A percentile compares a stretch with the other conserved stretches of the same genome.
phyloP scores from a whole-genome alignment of 64 coral and sea anemone genomes.

The Dendrophyllia cribrosa region DNA sequence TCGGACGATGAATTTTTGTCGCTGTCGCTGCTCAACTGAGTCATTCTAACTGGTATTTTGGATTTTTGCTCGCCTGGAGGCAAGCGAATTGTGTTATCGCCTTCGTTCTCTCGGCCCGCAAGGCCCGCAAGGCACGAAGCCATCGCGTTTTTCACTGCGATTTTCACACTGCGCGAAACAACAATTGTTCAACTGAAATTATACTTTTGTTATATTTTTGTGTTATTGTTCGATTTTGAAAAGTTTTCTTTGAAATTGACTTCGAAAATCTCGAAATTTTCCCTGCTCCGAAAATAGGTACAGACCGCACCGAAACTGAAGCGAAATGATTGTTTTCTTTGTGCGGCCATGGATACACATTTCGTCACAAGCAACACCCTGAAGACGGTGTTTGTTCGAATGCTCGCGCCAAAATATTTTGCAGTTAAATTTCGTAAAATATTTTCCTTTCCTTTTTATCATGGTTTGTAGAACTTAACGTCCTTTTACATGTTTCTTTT shows the following conservation, averaged over 20 bases:
- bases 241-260: not conserved
- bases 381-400: not conserved
- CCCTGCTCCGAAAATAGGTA: not conserved
- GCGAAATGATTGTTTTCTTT: constrained; percentile 12
- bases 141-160: not conserved
- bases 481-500: too few species aligned
- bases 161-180: not conserved
- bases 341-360: not conserved
- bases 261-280: not conserved
- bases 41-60: constrained; percentile 9
- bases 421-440: not conserved
- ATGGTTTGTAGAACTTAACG: too few species aligned
- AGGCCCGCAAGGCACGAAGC: not conserved
- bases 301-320: not conserved
- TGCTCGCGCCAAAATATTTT: not conserved
- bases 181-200: not conserved
- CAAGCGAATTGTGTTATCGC: not conserved
- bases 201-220: not conserved
- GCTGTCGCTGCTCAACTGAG: not conserved
- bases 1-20: not conserved
- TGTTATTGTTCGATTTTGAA: not conserved
- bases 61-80: not conserved
- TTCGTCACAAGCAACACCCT: not conserved
- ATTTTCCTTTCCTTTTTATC: too few species aligned
- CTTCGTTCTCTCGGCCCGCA: not conserved